These are phyloP conservation scores for Drosophila yakuba DNA, from an alignment of 1,140 invertebrate genomes.

Conservation along the genomic window DNA sequence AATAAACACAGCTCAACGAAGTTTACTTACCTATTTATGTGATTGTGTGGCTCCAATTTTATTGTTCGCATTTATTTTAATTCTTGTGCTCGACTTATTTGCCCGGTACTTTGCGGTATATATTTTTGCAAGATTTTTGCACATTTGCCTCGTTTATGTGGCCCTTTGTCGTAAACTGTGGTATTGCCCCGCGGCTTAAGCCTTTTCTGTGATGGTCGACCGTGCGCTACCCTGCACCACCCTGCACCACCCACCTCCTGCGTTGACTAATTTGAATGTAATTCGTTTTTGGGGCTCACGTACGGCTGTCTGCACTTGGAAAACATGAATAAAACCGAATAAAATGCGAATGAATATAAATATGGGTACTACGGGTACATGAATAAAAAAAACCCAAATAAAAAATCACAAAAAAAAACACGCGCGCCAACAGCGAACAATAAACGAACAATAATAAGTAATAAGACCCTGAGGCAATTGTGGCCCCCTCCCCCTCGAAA, in stretches of 20 bases:
- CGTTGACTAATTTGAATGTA: slow-evolving; percentile 74
- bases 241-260: background rate
- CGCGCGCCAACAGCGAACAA: slow-evolving; percentile 56
- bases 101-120: background rate
- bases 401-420: slow-evolving; percentile 34
- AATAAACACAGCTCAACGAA: too few relatives aligned
- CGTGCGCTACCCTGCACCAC: background rate
- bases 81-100: slow-evolving; percentile 41
- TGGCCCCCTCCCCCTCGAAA: slow-evolving; percentile 11
- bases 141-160: slow-evolving; percentile 40
- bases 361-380: slow-evolving; percentile 3
- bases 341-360: slow-evolving; percentile 30
- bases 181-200: slow-evolving; percentile 15
- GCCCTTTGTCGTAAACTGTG: slow-evolving; percentile 54
- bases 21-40: background rate
- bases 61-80: slow-evolving; percentile 11
- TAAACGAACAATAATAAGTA: slow-evolving; percentile 79
- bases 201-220: slow-evolving; percentile 3
- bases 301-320: slow-evolving; percentile 53
- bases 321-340: slow-evolving; percentile 48
- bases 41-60: background rate
- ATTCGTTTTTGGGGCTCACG: slow-evolving; percentile 57
- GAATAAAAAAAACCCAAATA: slow-evolving; percentile 6
- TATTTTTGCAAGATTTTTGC: slow-evolving; percentile 45
- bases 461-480: slow-evolving; percentile 69